These are phyloP conservation scores for Liodrosophila aerea DNA, from an alignment of 2,888 invertebrate genomes.

Conservation along the genomic window DNA sequence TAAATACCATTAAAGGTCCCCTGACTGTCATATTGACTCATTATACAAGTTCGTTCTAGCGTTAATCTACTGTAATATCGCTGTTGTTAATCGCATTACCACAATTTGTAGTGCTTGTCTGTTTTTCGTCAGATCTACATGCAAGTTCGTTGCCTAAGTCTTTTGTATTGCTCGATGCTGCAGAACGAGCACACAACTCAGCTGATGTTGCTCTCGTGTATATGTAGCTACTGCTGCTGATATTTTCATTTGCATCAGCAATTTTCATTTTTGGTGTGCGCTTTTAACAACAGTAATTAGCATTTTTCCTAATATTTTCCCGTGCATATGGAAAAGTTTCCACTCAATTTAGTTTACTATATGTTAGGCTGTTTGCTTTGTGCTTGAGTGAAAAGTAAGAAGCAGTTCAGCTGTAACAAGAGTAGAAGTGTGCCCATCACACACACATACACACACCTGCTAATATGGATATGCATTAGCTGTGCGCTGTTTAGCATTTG, in stretches of 20 bases:
- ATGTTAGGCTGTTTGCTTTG: conserved; percentile 30
- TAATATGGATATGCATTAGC: conserved; percentile 46
- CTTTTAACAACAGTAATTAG: conserved; percentile 52
- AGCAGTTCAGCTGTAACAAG: conserved; percentile 44
- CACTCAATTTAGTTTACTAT: conserved; percentile 61
- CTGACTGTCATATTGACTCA: no score
- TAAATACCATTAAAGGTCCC: no score
- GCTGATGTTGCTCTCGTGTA: conserved; percentile 16
- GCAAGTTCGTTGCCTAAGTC: conserved; percentile 30
- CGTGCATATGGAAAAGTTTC: conserved; percentile 46
- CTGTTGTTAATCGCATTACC: neutral
- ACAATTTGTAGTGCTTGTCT: neutral
- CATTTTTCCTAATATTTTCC: conserved; percentile 33
- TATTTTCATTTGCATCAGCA: conserved; percentile 42
- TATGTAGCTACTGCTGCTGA: conserved; percentile 3
- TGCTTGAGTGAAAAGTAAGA: conserved; percentile 44
- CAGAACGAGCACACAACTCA: conserved; percentile 23
- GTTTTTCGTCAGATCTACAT: neutral
- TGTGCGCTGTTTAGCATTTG: conserved; percentile 65
- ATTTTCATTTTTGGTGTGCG: conserved; percentile 39
- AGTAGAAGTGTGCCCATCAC: conserved; percentile 41
- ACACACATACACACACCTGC: conserved; percentile 10
- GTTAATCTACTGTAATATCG: no score
- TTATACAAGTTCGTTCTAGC: no score
- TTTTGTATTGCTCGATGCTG: conserved; percentile 34